These are phyloP conservation scores for Helicoverpa armigera DNA, from an alignment of 1,140 invertebrate genomes.

Conservation along the genomic window DNA sequence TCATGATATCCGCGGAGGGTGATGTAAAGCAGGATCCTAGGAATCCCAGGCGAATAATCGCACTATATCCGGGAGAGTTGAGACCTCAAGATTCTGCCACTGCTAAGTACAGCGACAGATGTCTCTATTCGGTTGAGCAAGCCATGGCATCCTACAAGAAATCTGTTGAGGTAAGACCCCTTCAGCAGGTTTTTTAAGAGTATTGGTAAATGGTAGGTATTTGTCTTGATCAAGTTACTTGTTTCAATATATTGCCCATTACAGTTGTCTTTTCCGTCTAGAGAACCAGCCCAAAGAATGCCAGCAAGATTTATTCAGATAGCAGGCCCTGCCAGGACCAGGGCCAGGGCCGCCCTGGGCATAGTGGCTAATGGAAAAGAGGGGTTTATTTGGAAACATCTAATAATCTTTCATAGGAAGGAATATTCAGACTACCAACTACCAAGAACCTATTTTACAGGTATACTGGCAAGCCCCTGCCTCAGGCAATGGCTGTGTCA, in stretches of 20 bases:
- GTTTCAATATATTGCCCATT: too few relatives aligned
- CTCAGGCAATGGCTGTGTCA: conserved; percentile 76
- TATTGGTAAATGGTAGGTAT: too few relatives aligned
- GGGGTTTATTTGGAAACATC: too few relatives aligned
- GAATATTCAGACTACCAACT: not conserved
- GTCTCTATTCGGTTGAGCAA: conserved; percentile 76
- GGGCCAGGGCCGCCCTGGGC: too few relatives aligned
- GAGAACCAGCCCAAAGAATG: too few relatives aligned
- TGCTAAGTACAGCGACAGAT: conserved; percentile 75
- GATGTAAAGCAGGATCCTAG: conserved; percentile 71
- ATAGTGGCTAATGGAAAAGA: too few relatives aligned
- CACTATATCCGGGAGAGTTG: conserved; percentile 70
- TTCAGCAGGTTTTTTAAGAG: not conserved
- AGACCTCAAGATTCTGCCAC: conserved; percentile 62
- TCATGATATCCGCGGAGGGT: conserved; percentile 80
- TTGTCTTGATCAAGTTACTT: not conserved
- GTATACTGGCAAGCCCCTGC: conserved; percentile 80
- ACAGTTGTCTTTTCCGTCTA: too few relatives aligned
- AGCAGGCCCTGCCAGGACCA: too few relatives aligned
- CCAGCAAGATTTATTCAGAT: too few relatives aligned
- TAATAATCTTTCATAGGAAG: not conserved
- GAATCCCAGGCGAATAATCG: conserved; percentile 68
- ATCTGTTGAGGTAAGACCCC: conserved; percentile 68
- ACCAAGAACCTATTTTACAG: conserved; percentile 51
- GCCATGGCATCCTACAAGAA: conserved; percentile 65